phyloP scores from a whole-genome alignment of 1,140 invertebrate genomes.

The Drosophila yakuba region DNA sequence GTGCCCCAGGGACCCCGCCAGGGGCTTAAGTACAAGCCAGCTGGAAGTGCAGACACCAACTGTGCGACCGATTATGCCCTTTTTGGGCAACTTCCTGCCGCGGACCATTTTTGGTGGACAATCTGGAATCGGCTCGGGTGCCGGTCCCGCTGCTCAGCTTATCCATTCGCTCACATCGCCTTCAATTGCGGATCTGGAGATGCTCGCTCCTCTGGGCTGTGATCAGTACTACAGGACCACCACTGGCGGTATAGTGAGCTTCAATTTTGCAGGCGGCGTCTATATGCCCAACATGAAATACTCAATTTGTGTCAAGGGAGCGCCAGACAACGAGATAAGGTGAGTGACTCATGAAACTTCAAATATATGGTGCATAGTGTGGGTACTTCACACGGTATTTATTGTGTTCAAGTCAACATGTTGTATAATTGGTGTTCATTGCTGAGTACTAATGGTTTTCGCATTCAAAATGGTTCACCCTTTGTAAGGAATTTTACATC shows the following conservation, averaged over 20 bases:
- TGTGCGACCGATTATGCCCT: constrained; percentile 56
- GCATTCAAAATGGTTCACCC: no score
- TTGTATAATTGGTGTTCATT: background rate
- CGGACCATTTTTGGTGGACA: constrained; percentile 61
- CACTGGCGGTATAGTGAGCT: constrained; percentile 61
- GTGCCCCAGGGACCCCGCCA: constrained; percentile 40
- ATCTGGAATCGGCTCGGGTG: constrained; percentile 34
- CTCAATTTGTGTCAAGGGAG: constrained; percentile 60
- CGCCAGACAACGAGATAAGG: constrained; percentile 59
- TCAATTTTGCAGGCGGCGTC: constrained; percentile 62
- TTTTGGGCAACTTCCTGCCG: constrained; percentile 54
- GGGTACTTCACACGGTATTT: background rate
- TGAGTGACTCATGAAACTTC: constrained; percentile 18
- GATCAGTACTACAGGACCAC: constrained; percentile 61
- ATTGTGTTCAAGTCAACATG: background rate
- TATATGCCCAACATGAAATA: constrained; percentile 66
- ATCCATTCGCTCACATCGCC: constrained; percentile 43
- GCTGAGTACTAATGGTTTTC: no score
- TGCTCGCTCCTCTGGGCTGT: constrained; percentile 63
- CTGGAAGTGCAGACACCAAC: constrained; percentile 25
- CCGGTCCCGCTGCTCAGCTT: constrained; percentile 57
- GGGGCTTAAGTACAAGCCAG: background rate
- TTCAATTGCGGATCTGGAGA: constrained; percentile 42
- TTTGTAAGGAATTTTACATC: no score
- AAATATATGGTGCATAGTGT: background rate